These are phyloP conservation scores for Eubasilissa regina DNA, from an alignment of 1,140 invertebrate species.

Conservation along the genomic window DNA sequence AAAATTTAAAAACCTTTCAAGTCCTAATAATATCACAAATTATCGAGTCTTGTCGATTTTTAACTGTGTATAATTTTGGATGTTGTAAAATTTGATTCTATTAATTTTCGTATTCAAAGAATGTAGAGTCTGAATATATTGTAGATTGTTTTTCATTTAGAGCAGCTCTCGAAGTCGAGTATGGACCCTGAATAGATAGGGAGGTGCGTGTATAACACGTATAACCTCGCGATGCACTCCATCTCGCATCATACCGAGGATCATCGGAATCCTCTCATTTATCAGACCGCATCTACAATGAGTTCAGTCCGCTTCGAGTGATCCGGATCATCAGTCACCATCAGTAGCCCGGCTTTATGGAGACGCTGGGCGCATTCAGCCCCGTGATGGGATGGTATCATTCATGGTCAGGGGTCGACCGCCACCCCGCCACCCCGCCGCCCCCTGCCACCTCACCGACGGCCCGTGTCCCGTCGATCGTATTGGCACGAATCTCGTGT, in stretches of 20 bases:
- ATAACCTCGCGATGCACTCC: background rate
- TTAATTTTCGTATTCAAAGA: no score
- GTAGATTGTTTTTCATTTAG: no score
- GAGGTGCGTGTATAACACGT: no score
- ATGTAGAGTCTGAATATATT: no score
- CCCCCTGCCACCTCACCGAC: background rate
- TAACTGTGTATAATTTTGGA: no score
- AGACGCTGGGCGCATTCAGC: background rate
- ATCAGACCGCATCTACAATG: constrained; percentile 19
- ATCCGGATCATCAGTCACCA: constrained; percentile 23
- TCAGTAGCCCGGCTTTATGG: constrained; percentile 16
- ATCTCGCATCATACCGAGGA: constrained; percentile 15
- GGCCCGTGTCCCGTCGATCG: no score
- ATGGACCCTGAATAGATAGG: no score
- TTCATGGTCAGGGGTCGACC: constrained; percentile 11
- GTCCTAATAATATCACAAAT: no score
- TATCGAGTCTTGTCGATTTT: no score
- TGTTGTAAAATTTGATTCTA: no score
- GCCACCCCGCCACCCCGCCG: constrained; percentile 10
- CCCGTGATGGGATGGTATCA: constrained; percentile 8
- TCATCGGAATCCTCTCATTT: constrained; percentile 8
- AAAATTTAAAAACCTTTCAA: no score
- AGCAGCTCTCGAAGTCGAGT: no score
- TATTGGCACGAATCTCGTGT: constrained; percentile 10
- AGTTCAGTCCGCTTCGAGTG: background rate